phyloP scores from a whole-genome alignment of 1,140 invertebrate species.

The Zaprionus tsacasi region DNA sequence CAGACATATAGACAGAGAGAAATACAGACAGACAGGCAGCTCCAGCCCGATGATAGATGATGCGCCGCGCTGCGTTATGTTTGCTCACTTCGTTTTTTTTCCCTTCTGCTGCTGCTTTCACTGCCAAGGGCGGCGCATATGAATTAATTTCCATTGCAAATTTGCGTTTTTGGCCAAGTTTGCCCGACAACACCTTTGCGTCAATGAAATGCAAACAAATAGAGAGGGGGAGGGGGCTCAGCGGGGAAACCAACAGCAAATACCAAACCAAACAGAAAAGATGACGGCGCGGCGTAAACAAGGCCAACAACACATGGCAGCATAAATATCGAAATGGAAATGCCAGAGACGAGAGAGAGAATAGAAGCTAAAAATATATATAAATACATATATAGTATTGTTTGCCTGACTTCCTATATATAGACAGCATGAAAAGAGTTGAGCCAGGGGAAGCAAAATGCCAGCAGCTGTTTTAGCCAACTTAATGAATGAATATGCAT shows the following conservation, averaged over 20 bases:
- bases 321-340: slow-evolving; percentile 54
- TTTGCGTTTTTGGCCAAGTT: slow-evolving; percentile 35
- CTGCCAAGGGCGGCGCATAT: slow-evolving; percentile 51
- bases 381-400: slow-evolving; percentile 11
- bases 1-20: not conserved
- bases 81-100: not conserved
- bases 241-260: slow-evolving; percentile 38
- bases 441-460: slow-evolving; percentile 49
- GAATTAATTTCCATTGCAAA: slow-evolving; percentile 79
- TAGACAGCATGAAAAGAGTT: slow-evolving; percentile 43
- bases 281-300: slow-evolving; percentile 46
- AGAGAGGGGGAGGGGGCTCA: not conserved
- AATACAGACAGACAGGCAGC: not conserved
- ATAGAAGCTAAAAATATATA: slow-evolving; percentile 55
- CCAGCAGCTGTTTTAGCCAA: slow-evolving; percentile 68
- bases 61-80: not conserved
- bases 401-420: slow-evolving; percentile 49
- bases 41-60: slow-evolving; percentile 36
- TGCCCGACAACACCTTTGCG: slow-evolving; percentile 59
- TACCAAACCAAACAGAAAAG: slow-evolving; percentile 42
- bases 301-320: slow-evolving; percentile 70
- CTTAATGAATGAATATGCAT: slow-evolving; percentile 80
- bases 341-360: not conserved
- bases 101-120: slow-evolving; percentile 8
- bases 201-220: slow-evolving; percentile 78